Evolutionary conservation across 2,113 vertebrate species (phyloP).

Genomic region (Oriolus oriolus): DNA sequence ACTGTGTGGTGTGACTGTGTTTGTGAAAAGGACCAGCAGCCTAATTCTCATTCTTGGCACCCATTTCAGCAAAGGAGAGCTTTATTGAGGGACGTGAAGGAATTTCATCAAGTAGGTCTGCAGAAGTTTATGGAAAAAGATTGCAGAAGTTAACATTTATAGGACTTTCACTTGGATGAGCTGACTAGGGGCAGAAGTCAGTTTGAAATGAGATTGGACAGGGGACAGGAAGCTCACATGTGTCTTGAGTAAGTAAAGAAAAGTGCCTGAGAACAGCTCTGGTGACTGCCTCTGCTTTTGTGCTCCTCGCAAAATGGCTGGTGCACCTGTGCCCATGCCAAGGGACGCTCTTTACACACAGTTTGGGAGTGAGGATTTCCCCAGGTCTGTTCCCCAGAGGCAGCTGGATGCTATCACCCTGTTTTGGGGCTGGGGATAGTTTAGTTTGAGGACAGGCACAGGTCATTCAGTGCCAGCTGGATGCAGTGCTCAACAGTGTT

Average conservation of each 20-base stretch:
- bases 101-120: not conserved
- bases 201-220: not conserved
- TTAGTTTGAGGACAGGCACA: not conserved
- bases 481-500: not conserved
- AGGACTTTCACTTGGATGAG: not conserved
- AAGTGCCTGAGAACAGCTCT: not conserved
- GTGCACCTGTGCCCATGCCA: not conserved
- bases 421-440: not conserved
- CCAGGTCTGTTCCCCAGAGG: not conserved
- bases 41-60: not conserved
- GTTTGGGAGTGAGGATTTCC: not conserved
- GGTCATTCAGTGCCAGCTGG: not conserved
- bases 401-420: not conserved
- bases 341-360: fast-evolving
- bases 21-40: not conserved
- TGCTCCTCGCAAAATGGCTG: not conserved
- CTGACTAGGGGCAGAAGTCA: not conserved
- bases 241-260: not conserved
- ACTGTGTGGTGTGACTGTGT: not conserved
- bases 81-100: not conserved
- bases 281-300: not conserved
- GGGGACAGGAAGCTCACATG: not conserved
- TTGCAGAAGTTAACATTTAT: not conserved
- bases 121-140: not conserved
- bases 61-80: not conserved